Conservation (phyloP, 2,113 vertebrate species). For the Pycnonotus jocosus region DNA sequence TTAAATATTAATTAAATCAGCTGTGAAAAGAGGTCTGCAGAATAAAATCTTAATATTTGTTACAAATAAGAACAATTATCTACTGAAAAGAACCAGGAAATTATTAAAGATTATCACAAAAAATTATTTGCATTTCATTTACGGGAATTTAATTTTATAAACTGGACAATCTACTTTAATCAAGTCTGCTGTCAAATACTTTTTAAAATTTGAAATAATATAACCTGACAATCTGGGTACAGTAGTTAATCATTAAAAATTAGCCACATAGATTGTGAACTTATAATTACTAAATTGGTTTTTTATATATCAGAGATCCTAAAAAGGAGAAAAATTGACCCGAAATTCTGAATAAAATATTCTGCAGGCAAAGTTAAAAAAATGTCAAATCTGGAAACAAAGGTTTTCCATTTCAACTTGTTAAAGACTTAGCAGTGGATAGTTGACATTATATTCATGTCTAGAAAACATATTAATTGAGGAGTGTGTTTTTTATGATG, state of each 20-base stretch:
- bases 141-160: not conserved
- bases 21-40: not conserved
- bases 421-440: not conserved
- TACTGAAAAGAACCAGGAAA: not conserved
- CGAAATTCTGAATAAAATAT: not conserved
- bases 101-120: not conserved
- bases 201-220: not conserved
- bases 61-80: not conserved
- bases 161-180: not conserved
- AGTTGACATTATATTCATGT: not conserved
- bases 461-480: not conserved
- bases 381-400: not conserved
- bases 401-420: not conserved
- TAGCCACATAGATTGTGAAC: not conserved
- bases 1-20: not conserved
- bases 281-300: not conserved
- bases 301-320: not conserved
- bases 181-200: not conserved
- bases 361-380: not conserved
- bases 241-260: not conserved
- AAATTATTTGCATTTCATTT: not conserved
- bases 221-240: not conserved
- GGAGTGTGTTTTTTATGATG: not conserved
- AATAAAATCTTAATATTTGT: not conserved
- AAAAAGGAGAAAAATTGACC: not conserved